Evolutionary conservation across 2,113 vertebrate genomes (phyloP), one percentile per base, ranked within the genome.

Genomic region (Chloroceryle aenea): DNA sequence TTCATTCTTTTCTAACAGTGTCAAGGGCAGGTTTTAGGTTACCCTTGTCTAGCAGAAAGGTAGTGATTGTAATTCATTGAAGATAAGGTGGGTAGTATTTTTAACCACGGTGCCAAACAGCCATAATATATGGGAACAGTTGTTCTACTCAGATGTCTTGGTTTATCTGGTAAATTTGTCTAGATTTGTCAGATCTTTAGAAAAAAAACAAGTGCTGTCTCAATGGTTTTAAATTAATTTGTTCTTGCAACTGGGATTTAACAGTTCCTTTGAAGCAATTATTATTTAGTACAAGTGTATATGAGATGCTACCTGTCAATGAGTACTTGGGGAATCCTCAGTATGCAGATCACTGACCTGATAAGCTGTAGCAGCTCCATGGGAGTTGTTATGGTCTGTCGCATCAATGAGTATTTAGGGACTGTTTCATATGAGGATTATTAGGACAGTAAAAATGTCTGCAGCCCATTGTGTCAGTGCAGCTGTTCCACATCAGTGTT

Each of bases 251-350:
- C 80, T 90, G 95, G 93, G 94, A 97, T 93, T 96, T 95, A 96
- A 78, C 95, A 93, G 95, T 95, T 97, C 95, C 94, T 95, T 95
- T 95, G 95, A 88, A 95, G 96, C 93, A 97, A 90, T 97, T 97
- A 96, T 89, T 96, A 85, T 96, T 96, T 96, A 85, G 74, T 95
- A 83, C 96, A 95, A 95, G 81, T 89, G 91, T 89, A n/a, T 88
- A 10, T 92, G 96, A 95, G 96, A 96, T 81, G 89, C 96, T 97
- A 96, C 96, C 88, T 97, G 95, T 95, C 97, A 97, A 95, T 97
- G 94, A 95, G 89, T 48, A 95, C 94, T 92, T 94, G 78, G 96
- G 96, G 96, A 95, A 93, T 97, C 84, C 87, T 97, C 93, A 87
- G 78, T 77, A 74, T 95, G 93, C 95, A 95, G 97, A 97, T 97